phyloP scores from a whole-genome alignment of 2,113 vertebrate species.

The Pangasianodon hypophthalmus region DNA sequence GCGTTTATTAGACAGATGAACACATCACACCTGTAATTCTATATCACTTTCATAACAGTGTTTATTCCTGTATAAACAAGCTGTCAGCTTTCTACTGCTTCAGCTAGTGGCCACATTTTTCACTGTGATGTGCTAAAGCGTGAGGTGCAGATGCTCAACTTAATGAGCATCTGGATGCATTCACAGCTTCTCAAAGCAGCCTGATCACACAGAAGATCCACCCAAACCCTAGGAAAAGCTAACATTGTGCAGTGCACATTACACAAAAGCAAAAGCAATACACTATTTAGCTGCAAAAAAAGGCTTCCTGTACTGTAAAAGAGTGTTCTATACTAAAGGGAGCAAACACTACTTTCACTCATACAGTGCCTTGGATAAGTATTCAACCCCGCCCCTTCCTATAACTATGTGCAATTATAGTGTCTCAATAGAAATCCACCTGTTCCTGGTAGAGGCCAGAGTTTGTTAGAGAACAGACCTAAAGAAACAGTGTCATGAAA shows the following conservation, averaged over 20 bases:
- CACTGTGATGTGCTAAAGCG: not conserved
- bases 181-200: not conserved
- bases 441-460: not conserved
- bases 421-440: not conserved
- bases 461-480: not conserved
- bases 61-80: not conserved
- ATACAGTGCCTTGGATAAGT: not conserved
- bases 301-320: not conserved
- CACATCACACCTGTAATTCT: not conserved
- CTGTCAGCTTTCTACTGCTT: not conserved
- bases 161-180: constrained; percentile 2
- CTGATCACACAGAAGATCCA: not conserved
- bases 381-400: not conserved
- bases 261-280: not conserved
- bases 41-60: not conserved
- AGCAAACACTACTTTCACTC: not conserved
- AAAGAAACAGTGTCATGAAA: not conserved
- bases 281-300: not conserved
- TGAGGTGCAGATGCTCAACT: not conserved
- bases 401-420: not conserved
- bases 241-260: not conserved
- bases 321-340: not conserved
- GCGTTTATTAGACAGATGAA: not conserved
- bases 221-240: not conserved
- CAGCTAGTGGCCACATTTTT: not conserved